Conservation (phyloP, 2,888 invertebrate genomes). For the Caenorhabditis sulstoni region DNA sequence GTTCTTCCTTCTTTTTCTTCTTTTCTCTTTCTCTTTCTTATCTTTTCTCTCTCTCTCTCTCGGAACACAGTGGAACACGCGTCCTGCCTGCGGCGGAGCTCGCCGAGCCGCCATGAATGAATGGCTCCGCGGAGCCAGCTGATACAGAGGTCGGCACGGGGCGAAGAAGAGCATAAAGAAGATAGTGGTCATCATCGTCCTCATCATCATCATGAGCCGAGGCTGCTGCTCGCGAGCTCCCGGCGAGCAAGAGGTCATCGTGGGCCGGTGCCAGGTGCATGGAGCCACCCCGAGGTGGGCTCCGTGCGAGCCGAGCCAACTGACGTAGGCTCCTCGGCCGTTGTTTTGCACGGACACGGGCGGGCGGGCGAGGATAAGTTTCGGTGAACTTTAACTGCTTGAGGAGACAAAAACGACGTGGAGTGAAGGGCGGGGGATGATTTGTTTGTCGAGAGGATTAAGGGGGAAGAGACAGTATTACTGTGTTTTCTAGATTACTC, state of each 20-base stretch:
- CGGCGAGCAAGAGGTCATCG: constrained; percentile 10
- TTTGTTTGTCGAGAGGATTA: not conserved
- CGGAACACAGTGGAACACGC: not conserved
- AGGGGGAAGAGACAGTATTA: not conserved
- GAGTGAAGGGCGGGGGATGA: too few relatives aligned
- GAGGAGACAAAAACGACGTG: too few relatives aligned
- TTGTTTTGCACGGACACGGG: not conserved
- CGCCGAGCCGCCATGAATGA: too few relatives aligned
- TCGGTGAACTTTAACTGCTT: not conserved
- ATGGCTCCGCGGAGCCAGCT: too few relatives aligned
- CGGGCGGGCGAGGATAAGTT: not conserved
- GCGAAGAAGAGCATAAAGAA: not conserved
- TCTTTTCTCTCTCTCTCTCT: too few relatives aligned
- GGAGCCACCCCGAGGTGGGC: constrained; percentile 5
- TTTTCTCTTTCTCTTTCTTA: too few relatives aligned
- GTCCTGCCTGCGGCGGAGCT: too few relatives aligned
- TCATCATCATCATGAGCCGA: too few relatives aligned
- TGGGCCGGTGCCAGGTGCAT: constrained; percentile 19
- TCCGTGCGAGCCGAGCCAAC: not conserved
- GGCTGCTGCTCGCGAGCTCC: not conserved
- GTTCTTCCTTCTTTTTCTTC: too few relatives aligned
- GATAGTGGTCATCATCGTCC: constrained; percentile 2
- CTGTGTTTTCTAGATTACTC: constrained; percentile 1
- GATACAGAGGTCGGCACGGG: not conserved
- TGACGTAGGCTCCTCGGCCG: not conserved